Base-by-base conservation (phyloP, 2,888 invertebrate species). In the Drosophila anomalata region DNA sequence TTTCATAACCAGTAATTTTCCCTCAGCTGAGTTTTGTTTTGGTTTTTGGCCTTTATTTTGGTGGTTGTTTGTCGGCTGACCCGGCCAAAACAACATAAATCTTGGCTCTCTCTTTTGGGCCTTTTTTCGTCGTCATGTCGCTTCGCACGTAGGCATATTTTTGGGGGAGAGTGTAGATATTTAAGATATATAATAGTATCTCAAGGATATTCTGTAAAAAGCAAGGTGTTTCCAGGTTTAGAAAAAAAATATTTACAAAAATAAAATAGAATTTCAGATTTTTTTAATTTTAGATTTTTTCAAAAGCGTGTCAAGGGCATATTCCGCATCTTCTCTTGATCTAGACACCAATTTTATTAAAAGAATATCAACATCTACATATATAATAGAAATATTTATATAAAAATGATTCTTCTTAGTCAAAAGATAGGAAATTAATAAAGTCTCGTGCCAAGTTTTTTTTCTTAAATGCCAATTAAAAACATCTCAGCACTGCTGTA, bases 401-500 rank as follows among this genome's bases (percentile, higher is more conserved):
- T 12, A 7, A 52, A 76, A 31, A 24, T 24, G 58, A 55, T 24
- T 20, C 9, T 20, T 8, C 8, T 22, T 44, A 7, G 20, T 46
- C 58, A 52, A 52, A 59, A 65, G 56, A 36, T 67, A 7, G 36
- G 14, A 53, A 44, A 33, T n/a, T 20, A 33, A 26, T 50, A 61
- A 78, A 74, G 78, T 79, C 73, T 62, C 74, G 80, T 74, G 76
- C 74, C 80, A 82, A 82, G 77, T 77, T 77, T 61, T 75, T 59
- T 77, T 79, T 17, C 17, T 17, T 36, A 47, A 52, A 39, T 9
- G 11, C 9, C 9, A 39, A 26, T 36, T 56, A 12, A 9, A 14
- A 33, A 17, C n/a, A 57, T 60, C 29, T 22, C 39, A 46, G 59
- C 1, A 3, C 5, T 58, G 9, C 3, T 29, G 0, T 29, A 2